phyloP scores from a whole-genome alignment of 1,140 invertebrate genomes.

The Diabrotica virgifera region DNA sequence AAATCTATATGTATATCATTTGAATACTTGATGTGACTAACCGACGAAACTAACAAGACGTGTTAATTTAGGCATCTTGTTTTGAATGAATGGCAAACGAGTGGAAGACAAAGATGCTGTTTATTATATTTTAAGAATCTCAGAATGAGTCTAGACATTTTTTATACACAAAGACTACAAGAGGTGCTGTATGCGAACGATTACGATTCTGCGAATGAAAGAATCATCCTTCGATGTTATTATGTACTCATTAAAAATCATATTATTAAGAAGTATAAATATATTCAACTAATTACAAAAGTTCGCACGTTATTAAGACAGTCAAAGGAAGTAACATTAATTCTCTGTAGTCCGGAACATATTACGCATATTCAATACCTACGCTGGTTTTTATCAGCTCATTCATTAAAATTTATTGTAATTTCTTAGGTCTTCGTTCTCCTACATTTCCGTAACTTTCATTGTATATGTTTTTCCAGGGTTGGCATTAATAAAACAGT shows the following conservation, averaged over 20 bases:
- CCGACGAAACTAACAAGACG: not conserved
- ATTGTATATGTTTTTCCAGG: no score
- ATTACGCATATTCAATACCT: constrained; percentile 17
- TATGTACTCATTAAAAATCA: constrained; percentile 15
- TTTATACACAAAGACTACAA: constrained; percentile 8
- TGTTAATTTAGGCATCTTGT: not conserved
- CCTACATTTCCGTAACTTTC: constrained; percentile 8
- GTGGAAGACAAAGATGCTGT: not conserved
- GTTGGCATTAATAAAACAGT: no score
- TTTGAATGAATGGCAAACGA: not conserved
- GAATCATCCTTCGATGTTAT: not conserved
- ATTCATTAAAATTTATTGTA: constrained; percentile 14
- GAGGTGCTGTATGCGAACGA: constrained; percentile 1
- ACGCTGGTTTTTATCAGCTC: constrained; percentile 6
- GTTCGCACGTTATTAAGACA: constrained; percentile 32
- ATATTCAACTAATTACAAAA: constrained; percentile 24
- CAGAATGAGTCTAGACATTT: constrained; percentile 11
- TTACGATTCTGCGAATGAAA: not conserved
- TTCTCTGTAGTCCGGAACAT: constrained; percentile 22
- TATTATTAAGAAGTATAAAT: constrained; percentile 4
- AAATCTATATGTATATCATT: not conserved
- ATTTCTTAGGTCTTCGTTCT: not conserved
- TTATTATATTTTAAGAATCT: constrained; percentile 9
- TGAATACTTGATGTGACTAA: not conserved
- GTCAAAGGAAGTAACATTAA: constrained; percentile 22